Base-by-base conservation (phyloP, 2,888 invertebrate genomes). In the Clanis bilineata region DNA sequence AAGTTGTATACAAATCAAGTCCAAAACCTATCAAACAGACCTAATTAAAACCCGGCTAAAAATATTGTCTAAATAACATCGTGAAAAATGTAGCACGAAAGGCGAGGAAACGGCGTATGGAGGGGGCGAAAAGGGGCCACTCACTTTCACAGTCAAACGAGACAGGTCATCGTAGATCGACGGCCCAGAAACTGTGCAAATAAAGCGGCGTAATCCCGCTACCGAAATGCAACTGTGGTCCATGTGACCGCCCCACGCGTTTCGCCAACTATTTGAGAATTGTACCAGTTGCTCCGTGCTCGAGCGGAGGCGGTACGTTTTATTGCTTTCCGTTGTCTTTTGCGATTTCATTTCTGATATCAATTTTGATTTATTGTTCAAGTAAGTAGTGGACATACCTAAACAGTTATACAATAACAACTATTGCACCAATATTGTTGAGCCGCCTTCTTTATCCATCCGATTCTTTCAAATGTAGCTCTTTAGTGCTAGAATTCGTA, bases 151-250 rank as follows among this genome's bases (percentile, higher is more conserved):
- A 62, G 66, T 67, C 72, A 70, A 74, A 68, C 76, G 71, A 76
- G 77, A 76, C 83, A 77, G 88, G 84, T 88, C 87, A 87, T 70
- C 67, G 60, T 74, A 82, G 88, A 86, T 76, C 87, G 85, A 83
- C 81, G 88, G 85, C 89, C 87, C 78, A 87, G 77, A 86, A 86
- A 86, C 73, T 66, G 76, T 70, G 73, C 74, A 75, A 74, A 76
- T 78, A 73, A 74, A 72, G 68, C 66, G 36, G 72, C 73, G 68
- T 71, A 77, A 78, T 79, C 80, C 77, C 79, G 75, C 74, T 74
- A 73, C 73, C 75, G 75, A 79, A 76, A 73, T 61, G 32, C 36
- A 45, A 36, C 28, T 21, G 57, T 32, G 23, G 10, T n/a, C n/a
- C n/a, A n/a, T 21, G 21, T 21, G 51, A 32, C 32, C 51, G 71